Conservation (phyloP, 2,888 invertebrate genomes). For the Hetaerina titia region DNA sequence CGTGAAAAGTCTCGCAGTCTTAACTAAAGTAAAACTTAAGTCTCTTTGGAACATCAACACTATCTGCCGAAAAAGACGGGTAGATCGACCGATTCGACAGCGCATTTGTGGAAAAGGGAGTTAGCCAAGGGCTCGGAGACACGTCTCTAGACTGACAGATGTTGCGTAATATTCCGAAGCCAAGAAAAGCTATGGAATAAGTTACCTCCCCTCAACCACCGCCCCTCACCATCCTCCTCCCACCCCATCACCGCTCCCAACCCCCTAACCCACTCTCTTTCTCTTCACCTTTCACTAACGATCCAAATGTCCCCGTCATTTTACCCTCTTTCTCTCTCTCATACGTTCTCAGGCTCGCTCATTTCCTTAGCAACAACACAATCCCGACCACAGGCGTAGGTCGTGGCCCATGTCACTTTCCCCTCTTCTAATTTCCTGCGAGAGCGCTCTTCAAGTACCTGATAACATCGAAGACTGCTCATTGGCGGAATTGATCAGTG, state of each 20-base stretch:
- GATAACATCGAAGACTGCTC: neutral
- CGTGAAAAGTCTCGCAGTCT: no score
- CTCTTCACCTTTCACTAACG: neutral
- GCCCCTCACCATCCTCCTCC: neutral
- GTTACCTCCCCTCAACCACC: neutral
- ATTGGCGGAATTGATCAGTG: neutral
- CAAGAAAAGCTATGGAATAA: neutral
- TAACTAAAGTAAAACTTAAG: no score
- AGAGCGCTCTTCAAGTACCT: neutral
- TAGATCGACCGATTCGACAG: neutral
- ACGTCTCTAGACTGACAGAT: neutral
- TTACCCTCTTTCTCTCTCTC: neutral
- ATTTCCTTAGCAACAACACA: conserved; percentile 29
- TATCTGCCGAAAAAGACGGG: no score
- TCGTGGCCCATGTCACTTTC: neutral
- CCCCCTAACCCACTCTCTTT: neutral
- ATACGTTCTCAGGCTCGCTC: neutral
- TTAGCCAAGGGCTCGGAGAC: neutral
- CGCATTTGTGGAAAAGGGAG: neutral
- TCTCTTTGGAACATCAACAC: no score
- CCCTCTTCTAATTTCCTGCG: neutral
- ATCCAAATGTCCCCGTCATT: neutral
- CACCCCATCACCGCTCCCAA: neutral
- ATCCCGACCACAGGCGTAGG: neutral
- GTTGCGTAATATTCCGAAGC: neutral